These are phyloP conservation scores for Strix uralensis DNA, from an alignment of 2,113 vertebrate genomes.

Conservation along the genomic window DNA sequence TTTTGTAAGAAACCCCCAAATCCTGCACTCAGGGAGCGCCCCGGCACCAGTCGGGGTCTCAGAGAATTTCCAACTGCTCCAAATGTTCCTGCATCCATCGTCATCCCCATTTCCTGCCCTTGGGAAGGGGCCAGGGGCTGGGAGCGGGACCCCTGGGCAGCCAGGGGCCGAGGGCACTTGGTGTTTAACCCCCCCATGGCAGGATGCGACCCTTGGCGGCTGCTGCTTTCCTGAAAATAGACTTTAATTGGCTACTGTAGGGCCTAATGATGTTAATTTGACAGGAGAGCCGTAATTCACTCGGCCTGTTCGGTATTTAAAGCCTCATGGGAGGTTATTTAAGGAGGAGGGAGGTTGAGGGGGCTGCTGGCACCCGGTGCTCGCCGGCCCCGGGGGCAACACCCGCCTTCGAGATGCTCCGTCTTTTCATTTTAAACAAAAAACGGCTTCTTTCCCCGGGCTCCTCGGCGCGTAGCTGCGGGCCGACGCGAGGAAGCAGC, in stretches of 20 bases:
- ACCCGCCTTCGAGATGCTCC: background rate
- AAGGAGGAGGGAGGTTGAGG: background rate
- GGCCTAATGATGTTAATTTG: constrained; percentile 41
- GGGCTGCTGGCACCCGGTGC: background rate
- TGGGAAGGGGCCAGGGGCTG: background rate
- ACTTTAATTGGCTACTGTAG: constrained; percentile 21
- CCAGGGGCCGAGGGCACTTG: background rate
- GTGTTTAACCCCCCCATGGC: background rate
- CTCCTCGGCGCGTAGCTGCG: rapidly evolving
- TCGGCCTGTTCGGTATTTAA: background rate
- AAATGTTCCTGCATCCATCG: rapidly evolving
- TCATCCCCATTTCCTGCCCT: background rate
- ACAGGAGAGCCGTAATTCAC: constrained; percentile 6
- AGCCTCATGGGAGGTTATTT: background rate
- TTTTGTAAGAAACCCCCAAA: rapidly evolving
- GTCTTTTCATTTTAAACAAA: rapidly evolving
- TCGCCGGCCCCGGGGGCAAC: rapidly evolving
- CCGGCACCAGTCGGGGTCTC: rapidly evolving
- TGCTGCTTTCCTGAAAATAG: constrained; percentile 55
- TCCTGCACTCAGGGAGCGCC: rapidly evolving
- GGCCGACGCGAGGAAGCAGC: background rate
- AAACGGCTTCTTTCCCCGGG: rapidly evolving
- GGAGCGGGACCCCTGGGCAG: background rate
- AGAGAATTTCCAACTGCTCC: background rate
- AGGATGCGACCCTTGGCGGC: constrained; percentile 2